These are phyloP conservation scores for Rhinophrynus dorsalis DNA, from an alignment of 2,797 vertebrate species.

Conservation along the genomic window DNA sequence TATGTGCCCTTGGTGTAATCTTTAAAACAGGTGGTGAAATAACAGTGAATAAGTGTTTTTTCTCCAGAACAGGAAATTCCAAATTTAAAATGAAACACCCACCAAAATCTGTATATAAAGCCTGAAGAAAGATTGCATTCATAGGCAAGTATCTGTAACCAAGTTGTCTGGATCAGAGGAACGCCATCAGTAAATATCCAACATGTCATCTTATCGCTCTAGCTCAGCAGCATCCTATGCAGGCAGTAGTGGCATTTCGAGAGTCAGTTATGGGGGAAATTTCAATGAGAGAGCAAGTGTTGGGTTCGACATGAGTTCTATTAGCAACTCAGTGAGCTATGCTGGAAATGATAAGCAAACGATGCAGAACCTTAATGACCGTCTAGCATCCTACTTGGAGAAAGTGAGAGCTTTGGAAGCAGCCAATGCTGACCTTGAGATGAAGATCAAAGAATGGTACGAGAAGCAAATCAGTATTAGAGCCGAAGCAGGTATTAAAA, in stretches of 20 bases:
- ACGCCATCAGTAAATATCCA: not conserved
- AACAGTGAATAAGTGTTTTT: not conserved
- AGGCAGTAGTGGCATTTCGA: too few relatives aligned
- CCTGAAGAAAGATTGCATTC: not conserved
- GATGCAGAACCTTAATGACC: not conserved
- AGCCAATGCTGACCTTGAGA: not conserved
- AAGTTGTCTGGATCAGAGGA: not conserved
- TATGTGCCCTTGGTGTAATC: not conserved
- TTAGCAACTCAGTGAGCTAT: constrained; percentile 12
- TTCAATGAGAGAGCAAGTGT: not conserved
- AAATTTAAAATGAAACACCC: not conserved
- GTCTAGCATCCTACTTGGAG: not conserved
- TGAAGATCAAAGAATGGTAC: not conserved
- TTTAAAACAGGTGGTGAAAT: not conserved
- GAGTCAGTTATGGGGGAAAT: not conserved
- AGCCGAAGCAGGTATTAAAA: not conserved
- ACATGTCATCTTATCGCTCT: constrained; percentile 10
- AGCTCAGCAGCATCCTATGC: constrained; percentile 6
- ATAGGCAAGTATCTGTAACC: not conserved
- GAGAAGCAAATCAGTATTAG: not conserved
- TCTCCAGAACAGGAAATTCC: not conserved
- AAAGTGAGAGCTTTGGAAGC: not conserved
- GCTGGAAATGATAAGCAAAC: constrained; percentile 74
- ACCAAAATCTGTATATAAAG: not conserved
- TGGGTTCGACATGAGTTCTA: not conserved